Evolutionary conservation across 2,797 vertebrate genomes (phyloP).

Genomic region (Petrocephalus sullivani): DNA sequence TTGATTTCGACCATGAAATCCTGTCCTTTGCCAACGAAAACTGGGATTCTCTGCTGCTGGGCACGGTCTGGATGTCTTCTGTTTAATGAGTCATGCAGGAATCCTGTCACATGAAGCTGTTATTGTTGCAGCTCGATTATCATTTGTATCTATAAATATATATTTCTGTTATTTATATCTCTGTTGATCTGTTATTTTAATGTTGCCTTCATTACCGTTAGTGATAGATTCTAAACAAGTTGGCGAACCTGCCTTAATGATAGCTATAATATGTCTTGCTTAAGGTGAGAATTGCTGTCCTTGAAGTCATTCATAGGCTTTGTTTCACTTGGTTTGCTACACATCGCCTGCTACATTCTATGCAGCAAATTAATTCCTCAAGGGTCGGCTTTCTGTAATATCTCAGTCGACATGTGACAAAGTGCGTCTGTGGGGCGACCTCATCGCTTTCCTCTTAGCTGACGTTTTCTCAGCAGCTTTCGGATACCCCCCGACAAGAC

Average conservation of each 20-base stretch:
- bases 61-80: slow-evolving; percentile 68
- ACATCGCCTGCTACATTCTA: not conserved
- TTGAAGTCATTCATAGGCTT: not conserved
- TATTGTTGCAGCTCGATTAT: not conserved
- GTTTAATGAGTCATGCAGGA: slow-evolving; percentile 54
- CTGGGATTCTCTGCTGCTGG: slow-evolving; percentile 85
- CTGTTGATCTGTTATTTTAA: not conserved
- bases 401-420: not conserved
- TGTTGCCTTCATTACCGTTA: not conserved
- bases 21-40: slow-evolving; percentile 89
- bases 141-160: not conserved
- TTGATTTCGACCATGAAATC: slow-evolving; percentile 91
- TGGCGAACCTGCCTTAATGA: not conserved
- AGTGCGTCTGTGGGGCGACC: not conserved
- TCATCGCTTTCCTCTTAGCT: not conserved
- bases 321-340: not conserved
- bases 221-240: not conserved
- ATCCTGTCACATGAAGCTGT: slow-evolving; percentile 27
- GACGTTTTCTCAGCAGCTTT: slow-evolving; percentile 58
- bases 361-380: not conserved
- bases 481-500: slow-evolving; percentile 81
- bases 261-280: not conserved
- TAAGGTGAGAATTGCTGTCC: not conserved
- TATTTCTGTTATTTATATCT: not conserved
- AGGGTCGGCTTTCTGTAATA: not conserved